phyloP scores from a whole-genome alignment of 2,888 invertebrate genomes.

The Congeria kusceri region DNA sequence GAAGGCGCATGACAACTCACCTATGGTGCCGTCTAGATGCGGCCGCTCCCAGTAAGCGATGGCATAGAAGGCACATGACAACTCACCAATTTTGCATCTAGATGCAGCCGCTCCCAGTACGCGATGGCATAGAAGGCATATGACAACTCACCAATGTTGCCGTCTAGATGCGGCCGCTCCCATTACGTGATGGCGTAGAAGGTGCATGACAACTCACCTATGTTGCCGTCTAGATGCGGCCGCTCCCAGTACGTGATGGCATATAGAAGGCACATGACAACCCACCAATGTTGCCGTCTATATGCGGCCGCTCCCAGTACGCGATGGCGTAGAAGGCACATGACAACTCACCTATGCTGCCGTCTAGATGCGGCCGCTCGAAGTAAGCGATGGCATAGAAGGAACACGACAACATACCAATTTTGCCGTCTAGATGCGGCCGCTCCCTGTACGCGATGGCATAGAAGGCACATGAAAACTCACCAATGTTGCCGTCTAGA shows the following conservation, averaged over 20 bases:
- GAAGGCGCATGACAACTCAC: constrained; percentile 79
- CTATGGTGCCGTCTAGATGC: too few relatives aligned
- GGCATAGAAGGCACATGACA: too few relatives aligned
- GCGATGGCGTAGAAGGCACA: constrained; percentile 86
- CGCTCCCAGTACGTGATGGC: constrained; percentile 85
- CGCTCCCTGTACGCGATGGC: too few relatives aligned
- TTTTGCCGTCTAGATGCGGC: too few relatives aligned
- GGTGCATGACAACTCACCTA: constrained; percentile 60
- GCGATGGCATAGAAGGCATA: too few relatives aligned
- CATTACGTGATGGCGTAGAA: too few relatives aligned
- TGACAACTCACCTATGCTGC: constrained; percentile 39
- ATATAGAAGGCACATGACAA: constrained; percentile 81
- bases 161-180: too few relatives aligned
- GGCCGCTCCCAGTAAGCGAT: too few relatives aligned
- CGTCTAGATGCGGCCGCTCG: constrained; percentile 69
- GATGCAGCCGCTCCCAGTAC: too few relatives aligned
- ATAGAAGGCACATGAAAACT: too few relatives aligned
- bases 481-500: constrained; percentile 77
- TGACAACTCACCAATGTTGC: too few relatives aligned
- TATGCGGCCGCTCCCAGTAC: constrained; percentile 82
- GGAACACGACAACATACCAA: constrained; percentile 72
- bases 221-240: constrained; percentile 76
- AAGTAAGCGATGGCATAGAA: constrained; percentile 85
- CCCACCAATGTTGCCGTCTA: constrained; percentile 77
- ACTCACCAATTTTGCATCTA: too few relatives aligned